A percentile compares a stretch with the other conserved stretches of the same genome.
phyloP scores from a whole-genome alignment of 2,888 invertebrate genomes.

The Patella caerulea region DNA sequence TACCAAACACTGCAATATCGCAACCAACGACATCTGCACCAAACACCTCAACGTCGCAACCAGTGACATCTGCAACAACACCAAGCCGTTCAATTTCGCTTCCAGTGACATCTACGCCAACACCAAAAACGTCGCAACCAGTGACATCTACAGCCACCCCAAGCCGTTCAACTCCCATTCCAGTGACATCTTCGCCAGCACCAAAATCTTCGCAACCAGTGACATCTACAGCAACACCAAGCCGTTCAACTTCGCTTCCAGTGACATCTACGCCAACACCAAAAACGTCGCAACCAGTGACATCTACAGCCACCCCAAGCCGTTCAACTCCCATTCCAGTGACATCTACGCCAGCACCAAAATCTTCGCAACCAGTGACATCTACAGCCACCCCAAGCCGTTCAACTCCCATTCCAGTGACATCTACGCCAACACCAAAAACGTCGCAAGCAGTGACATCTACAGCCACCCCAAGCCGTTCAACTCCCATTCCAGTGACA shows the following conservation, averaged over 20 bases:
- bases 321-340: background rate
- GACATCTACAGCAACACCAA: background rate
- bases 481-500: background rate
- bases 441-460: background rate
- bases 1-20: too few species aligned
- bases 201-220: background rate
- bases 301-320: background rate
- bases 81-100: too few species aligned
- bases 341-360: background rate
- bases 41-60: too few species aligned
- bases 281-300: background rate
- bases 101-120: background rate
- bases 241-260: background rate
- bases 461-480: background rate
- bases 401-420: background rate
- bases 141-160: background rate
- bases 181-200: background rate
- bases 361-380: background rate
- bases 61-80: too few species aligned
- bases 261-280: background rate
- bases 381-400: background rate
- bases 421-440: background rate
- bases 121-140: background rate
- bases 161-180: background rate
- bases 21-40: too few species aligned